Evolutionary conservation across 2,888 invertebrate genomes (phyloP), one percentile per base, ranked within the genome.

Genomic region (Poecilus cupreus): DNA sequence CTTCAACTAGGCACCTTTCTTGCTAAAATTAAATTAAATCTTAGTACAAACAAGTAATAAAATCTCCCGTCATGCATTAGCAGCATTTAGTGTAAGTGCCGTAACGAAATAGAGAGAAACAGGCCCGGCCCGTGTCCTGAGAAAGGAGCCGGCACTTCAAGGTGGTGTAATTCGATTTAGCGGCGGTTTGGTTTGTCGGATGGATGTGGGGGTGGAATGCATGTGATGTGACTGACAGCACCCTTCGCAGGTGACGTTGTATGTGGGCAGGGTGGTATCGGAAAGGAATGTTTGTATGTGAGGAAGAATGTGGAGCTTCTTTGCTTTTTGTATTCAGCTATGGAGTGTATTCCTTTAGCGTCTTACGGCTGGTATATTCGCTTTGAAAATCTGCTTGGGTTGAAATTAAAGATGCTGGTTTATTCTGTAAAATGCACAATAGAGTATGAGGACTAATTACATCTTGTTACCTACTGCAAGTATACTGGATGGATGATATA

Each of bases 151-250:
- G 39, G 13, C 11, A 22, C 22, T 54, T 22, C 10, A 54, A 54
- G 54, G 54, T 22, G 54, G n/a, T n/a, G 54, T 54, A 54, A 54
- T 54, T 54, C 18, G 22, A 54, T 54, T 54, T 54, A 0, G 54
- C n/a, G 54, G 54, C 11, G 54, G 54, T 54, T 54, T 54, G 54
- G 54, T 54, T 54, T 22, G 54, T 54, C 54, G 22, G 54, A 54
- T 54, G 18, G 22, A 20, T 18, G 54, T 18, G 22, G n/a, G 54
- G 54, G 54, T 54, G 54, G 54, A 18, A 43, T 13, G 18, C 49
- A 49, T 49, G 16, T 49, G 2, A 13, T 6, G 5, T 32, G 32
- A 32, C 32, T 32, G 32, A 32, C 32, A 32, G 4, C 2, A 18
- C 49, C 49, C 18, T 13, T 49, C 3, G 2, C 49, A 49, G 8